These are phyloP conservation scores for Fregetta grallaria DNA, from an alignment of 2,113 vertebrate genomes.

Conservation along the genomic window DNA sequence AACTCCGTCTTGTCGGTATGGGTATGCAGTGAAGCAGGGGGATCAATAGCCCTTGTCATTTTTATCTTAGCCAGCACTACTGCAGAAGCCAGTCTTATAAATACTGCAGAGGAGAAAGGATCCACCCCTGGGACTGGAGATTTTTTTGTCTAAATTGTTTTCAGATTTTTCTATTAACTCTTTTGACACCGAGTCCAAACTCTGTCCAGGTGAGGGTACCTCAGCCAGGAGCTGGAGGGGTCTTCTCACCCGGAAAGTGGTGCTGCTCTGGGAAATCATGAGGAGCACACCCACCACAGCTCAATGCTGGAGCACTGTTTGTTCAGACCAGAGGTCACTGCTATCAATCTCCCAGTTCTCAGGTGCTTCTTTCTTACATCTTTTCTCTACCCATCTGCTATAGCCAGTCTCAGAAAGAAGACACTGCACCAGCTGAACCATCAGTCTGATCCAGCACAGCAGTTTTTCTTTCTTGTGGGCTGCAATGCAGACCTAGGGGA, in stretches of 20 bases:
- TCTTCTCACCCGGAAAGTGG: not conserved
- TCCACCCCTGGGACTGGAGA: not conserved
- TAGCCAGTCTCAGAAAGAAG: not conserved
- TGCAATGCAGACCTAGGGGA: not conserved
- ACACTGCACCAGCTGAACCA: not conserved
- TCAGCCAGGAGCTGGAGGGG: not conserved
- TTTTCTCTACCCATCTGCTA: not conserved
- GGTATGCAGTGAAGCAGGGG: not conserved
- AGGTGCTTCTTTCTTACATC: not conserved
- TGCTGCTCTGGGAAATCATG: not conserved
- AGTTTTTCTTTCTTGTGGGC: not conserved
- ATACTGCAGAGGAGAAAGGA: conserved; percentile 28
- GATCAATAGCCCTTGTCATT: conserved; percentile 57
- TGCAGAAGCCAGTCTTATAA: conserved; percentile 13
- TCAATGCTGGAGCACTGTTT: not conserved
- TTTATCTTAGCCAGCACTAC: conserved; percentile 40
- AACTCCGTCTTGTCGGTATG: not conserved
- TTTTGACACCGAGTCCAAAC: not conserved
- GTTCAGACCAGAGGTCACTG: not conserved
- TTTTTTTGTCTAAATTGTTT: not conserved
- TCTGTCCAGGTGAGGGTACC: not conserved
- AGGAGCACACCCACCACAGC: not conserved
- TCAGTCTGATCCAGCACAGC: not conserved
- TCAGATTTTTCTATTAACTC: conserved; percentile 23
- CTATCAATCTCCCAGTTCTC: not conserved